Conservation (phyloP, 2,888 invertebrate species). For the Pemphredon lugubris region DNA sequence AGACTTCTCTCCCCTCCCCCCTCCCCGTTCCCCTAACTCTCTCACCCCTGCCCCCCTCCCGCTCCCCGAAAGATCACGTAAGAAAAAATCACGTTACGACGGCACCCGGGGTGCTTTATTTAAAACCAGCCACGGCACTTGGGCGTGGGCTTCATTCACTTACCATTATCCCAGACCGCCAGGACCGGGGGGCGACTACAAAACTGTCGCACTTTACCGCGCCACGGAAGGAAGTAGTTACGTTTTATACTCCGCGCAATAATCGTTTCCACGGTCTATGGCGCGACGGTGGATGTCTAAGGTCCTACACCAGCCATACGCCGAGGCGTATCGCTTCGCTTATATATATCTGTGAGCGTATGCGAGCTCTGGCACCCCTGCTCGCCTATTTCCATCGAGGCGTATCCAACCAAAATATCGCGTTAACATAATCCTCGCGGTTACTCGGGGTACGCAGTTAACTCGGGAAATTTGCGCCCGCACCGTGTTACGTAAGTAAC, state of each 20-base stretch:
- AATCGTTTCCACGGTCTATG: conserved; percentile 73
- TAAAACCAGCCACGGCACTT: conserved; percentile 56
- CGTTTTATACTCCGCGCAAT: conserved; percentile 74
- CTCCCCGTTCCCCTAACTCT: no score
- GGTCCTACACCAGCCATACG: conserved; percentile 38
- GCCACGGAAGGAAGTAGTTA: conserved; percentile 72
- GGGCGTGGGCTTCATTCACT: conserved; percentile 72
- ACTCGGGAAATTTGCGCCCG: no score
- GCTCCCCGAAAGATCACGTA: conserved; percentile 22
- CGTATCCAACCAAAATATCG: conserved; percentile 51
- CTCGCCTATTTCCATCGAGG: conserved; percentile 18
- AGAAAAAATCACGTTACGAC: conserved; percentile 56
- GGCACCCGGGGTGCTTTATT: conserved; percentile 53
- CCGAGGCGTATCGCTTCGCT: conserved; percentile 33
- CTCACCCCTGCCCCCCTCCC: no score
- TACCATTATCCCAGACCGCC: conserved; percentile 66
- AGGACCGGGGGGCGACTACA: conserved; percentile 61
- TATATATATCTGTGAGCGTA: conserved; percentile 24
- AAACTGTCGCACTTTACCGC: conserved; percentile 73
- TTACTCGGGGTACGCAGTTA: conserved; percentile 48
- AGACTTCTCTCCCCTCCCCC: no score
- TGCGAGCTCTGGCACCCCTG: conserved; percentile 16
- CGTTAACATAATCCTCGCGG: conserved; percentile 66
- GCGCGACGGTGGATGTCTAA: conserved; percentile 54
- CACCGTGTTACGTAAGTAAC: no score